Conservation (phyloP, 2,797 vertebrate species). For the Anableps anableps region DNA sequence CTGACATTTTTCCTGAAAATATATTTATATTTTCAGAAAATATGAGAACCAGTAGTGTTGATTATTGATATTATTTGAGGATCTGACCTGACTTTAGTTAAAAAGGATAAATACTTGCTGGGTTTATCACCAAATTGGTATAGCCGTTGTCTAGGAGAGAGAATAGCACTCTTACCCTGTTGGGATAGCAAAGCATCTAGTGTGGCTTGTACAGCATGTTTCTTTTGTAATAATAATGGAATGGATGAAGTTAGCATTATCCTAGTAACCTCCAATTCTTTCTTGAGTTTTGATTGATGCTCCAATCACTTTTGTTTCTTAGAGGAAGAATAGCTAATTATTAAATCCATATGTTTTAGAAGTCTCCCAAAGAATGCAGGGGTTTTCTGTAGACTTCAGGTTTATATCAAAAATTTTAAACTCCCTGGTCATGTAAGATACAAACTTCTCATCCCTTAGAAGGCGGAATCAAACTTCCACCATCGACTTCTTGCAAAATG, state of each 20-base stretch:
- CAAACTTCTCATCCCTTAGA: conserved; percentile 4
- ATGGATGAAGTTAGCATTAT: not conserved
- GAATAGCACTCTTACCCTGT: too few relatives aligned
- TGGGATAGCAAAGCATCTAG: too few relatives aligned
- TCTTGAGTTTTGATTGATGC: conserved; percentile 17
- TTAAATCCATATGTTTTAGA: conserved; percentile 3
- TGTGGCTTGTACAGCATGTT: too few relatives aligned
- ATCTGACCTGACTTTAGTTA: not conserved
- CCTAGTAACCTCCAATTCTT: not conserved
- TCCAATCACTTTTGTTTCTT: not conserved
- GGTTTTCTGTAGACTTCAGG: not conserved
- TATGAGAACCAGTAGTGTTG: not conserved
- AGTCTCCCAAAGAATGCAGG: conserved; percentile 5
- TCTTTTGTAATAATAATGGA: not conserved
- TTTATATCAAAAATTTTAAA: conserved; percentile 4
- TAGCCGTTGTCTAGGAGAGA: too few relatives aligned
- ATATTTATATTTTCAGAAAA: conserved; percentile 15
- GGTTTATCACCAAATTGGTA: too few relatives aligned
- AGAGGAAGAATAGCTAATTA: not conserved
- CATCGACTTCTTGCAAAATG: not conserved
- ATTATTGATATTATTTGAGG: conserved; percentile 7
- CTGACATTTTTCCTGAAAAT: too few relatives aligned
- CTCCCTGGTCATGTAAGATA: not conserved
- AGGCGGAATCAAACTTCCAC: not conserved
- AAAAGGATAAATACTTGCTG: not conserved